A percentile compares a stretch with the other conserved stretches of the same genome.
Evolutionary conservation across 1,140 invertebrate genomes (phyloP).

Genomic region (Cydia splendana): DNA sequence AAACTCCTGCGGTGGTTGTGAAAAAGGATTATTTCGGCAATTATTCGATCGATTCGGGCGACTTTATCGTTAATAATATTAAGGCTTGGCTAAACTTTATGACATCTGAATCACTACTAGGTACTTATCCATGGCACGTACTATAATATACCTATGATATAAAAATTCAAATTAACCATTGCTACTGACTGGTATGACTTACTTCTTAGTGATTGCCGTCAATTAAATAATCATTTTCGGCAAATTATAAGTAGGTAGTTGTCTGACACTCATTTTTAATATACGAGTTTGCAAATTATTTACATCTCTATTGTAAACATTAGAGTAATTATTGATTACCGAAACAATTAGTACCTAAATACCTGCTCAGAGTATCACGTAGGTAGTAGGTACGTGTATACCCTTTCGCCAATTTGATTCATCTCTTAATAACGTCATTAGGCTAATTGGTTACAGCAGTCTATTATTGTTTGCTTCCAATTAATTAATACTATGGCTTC

Average conservation of each 20-base stretch:
- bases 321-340: background rate
- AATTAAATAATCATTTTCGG: constrained; percentile 5
- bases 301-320: background rate
- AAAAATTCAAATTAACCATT: too few relatives aligned
- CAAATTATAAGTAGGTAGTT: too few relatives aligned
- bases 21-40: too few relatives aligned
- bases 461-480: background rate
- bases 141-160: too few relatives aligned
- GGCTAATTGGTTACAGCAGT: background rate
- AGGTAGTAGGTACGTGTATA: background rate
- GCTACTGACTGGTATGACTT: too few relatives aligned
- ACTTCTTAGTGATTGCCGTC: background rate
- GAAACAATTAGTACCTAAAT: background rate
- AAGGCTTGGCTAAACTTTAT: too few relatives aligned
- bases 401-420: background rate
- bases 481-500: background rate
- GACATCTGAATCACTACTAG: too few relatives aligned
- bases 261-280: background rate
- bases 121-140: too few relatives aligned
- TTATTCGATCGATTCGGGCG: too few relatives aligned
- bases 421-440: background rate
- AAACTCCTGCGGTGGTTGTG: too few relatives aligned
- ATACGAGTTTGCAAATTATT: background rate
- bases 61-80: too few relatives aligned
- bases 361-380: background rate